A percentile compares a stretch with the other conserved stretches of the same genome.
Evolutionary conservation across 2,797 vertebrate species (phyloP).

Genomic region (Siniperca scherzeri): DNA sequence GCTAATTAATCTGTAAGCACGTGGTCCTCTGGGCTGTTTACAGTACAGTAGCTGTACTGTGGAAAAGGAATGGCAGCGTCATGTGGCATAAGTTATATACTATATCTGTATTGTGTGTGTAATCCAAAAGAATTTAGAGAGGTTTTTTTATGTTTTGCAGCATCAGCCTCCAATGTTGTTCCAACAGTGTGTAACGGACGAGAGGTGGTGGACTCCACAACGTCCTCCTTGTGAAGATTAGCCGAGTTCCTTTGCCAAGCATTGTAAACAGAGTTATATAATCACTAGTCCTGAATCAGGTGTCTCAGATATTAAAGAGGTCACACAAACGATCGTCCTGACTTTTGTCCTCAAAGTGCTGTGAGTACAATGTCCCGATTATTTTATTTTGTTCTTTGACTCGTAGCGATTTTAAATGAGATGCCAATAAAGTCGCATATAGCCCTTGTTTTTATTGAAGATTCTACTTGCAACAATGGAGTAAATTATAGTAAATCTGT

Average conservation of each 20-base stretch:
- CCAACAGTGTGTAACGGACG: conserved; percentile 97
- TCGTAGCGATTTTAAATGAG: conserved; percentile 81
- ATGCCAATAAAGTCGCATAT: conserved; percentile 79
- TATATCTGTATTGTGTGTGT: background rate
- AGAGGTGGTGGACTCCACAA: conserved; percentile 97
- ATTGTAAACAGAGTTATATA: conserved; percentile 80
- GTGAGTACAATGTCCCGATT: conserved; percentile 85
- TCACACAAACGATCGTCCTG: conserved; percentile 76
- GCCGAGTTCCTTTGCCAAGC: conserved; percentile 51
- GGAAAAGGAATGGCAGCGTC: background rate
- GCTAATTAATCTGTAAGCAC: conserved; percentile 10
- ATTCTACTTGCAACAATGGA: conserved; percentile 83
- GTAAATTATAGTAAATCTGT: conserved; percentile 85
- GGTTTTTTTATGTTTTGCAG: conserved; percentile 70
- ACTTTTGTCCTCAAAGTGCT: conserved; percentile 86
- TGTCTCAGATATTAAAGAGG: conserved; percentile 81
- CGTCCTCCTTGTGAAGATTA: conserved; percentile 93
- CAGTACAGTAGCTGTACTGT: background rate
- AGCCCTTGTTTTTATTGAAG: conserved; percentile 82
- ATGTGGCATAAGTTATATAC: background rate
- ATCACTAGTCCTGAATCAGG: conserved; percentile 81
- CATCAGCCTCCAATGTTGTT: conserved; percentile 92
- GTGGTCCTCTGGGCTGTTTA: background rate
- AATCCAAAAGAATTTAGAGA: background rate
- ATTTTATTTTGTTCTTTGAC: conserved; percentile 81